Evolutionary conservation across 2,797 vertebrate species (phyloP), one percentile per base, ranked within the genome.

Genomic region (Enteromius paludinosus): DNA sequence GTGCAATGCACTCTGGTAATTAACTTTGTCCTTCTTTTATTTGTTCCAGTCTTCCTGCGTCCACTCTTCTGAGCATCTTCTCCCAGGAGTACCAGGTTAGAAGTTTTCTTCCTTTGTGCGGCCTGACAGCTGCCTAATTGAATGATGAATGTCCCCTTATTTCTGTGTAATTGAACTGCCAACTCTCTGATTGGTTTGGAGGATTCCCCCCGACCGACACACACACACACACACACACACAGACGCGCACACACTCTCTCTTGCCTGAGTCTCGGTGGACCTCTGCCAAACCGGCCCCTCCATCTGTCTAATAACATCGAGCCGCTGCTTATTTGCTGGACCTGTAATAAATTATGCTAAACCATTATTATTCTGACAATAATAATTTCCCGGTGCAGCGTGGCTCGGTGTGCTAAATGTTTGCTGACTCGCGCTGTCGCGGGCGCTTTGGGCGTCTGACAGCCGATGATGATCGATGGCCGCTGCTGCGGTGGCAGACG

Each of bases 121-220:
- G 96, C 95, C 95, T 99, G 98, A 99, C 98, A 99, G 98, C 96
- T 98, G 97, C 98, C 98, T 99, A 99, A 99, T 99, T 99, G 98
- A 99, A 99, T 99, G 98, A 99, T 99, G 98, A 99, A 99, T 99
- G 98, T 99, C 97, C 98, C 97, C 98, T 99, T 99, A 99, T 99
- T 99, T 98, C 97, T 98, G 98, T 99, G 97, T 99, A 99, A 99
- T 99, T 99, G 98, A 99, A 99, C 98, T 99, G 98, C 97, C 98
- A 99, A 97, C 96, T 96, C 96, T 97, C 96, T 98, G 97, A 99
- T 99, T 99, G 98, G 98, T 97, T 96, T 96, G 96, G 97, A 98
- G 96, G 95, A 97, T 96, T 92, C 95, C 95, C 95, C 93, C 93
- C 94, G 94, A 94, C 93, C 23, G n/a, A 28, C 82, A 71, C 54